A percentile compares a stretch with the other conserved stretches of the same genome.
Conservation (phyloP, 2,113 vertebrate species). For the Hystrix brachyura region DNA sequence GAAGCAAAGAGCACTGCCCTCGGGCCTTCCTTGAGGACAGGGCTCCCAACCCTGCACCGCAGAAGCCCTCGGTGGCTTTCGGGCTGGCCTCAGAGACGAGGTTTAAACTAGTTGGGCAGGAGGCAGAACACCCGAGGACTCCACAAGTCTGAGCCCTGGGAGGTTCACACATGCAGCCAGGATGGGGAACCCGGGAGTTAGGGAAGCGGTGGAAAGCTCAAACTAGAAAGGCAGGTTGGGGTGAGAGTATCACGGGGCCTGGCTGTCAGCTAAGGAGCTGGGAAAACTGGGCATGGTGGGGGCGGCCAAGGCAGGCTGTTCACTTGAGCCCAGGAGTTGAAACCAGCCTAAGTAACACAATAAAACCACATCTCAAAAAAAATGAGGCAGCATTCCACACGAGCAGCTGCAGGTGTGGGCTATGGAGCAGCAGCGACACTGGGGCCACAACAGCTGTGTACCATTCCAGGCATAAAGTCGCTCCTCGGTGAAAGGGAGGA, state of each 20-base stretch:
- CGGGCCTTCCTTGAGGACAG: not conserved
- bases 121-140: not conserved
- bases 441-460: not conserved
- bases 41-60: not conserved
- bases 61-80: not conserved
- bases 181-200: not conserved
- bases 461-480: not conserved
- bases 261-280: not conserved
- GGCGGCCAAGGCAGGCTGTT: not conserved
- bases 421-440: fast-evolving
- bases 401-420: not conserved
- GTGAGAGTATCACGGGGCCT: not conserved
- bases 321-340: not conserved
- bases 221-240: not conserved
- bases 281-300: not conserved
- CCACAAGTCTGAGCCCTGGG: not conserved
- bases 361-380: not conserved
- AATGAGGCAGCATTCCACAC: not conserved
- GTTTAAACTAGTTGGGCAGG: not conserved
- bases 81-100: not conserved
- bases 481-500: not conserved
- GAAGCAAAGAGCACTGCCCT: not conserved
- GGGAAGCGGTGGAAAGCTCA: not conserved
- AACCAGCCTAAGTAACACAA: not conserved
- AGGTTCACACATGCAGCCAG: not conserved